Percentiles rank a stretch among this genome's conserved stretches.
Conservation (phyloP, 2,797 vertebrate genomes). For the Falco rusticolus region DNA sequence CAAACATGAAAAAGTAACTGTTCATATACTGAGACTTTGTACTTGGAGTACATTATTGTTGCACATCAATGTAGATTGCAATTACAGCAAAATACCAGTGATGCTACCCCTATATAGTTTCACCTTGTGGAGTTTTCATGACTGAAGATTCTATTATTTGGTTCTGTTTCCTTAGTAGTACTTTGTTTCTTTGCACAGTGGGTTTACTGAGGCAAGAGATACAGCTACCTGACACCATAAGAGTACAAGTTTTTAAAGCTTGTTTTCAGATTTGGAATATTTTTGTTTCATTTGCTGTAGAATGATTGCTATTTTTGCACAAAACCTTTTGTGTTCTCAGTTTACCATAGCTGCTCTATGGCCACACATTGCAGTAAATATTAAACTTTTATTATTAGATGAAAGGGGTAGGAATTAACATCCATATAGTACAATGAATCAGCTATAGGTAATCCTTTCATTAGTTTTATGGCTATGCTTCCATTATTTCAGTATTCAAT, state of each 20-base stretch:
- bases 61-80: no score
- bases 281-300: neutral
- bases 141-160: neutral
- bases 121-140: neutral
- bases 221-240: neutral
- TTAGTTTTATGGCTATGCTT: neutral
- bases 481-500: neutral
- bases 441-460: neutral
- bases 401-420: neutral
- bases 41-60: neutral
- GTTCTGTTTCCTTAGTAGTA: neutral
- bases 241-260: neutral
- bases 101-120: neutral
- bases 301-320: neutral
- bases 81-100: neutral
- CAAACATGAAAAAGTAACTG: neutral
- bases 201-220: neutral
- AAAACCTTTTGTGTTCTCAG: neutral
- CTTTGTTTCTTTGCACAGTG: neutral
- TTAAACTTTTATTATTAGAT: neutral
- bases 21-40: neutral
- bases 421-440: neutral
- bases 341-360: neutral
- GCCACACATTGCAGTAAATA: neutral
- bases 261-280: neutral